These are phyloP conservation scores for Drosophila meridionalis DNA, from an alignment of 2,888 invertebrate genomes.

Conservation along the genomic window DNA sequence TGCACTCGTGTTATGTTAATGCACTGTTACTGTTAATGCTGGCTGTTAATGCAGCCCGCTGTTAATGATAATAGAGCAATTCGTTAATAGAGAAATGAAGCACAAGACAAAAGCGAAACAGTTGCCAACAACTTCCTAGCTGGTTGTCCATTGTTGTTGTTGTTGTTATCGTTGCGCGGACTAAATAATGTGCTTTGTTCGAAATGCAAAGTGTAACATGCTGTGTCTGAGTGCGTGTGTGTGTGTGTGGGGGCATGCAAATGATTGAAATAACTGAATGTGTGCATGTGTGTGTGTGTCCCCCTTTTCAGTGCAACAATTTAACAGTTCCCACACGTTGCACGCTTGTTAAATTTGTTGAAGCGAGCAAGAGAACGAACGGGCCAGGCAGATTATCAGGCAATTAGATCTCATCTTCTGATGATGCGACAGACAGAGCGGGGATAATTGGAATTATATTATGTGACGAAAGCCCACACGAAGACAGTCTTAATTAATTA, in stretches of 20 bases:
- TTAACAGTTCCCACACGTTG: conserved; percentile 71
- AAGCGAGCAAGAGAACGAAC: conserved; percentile 14
- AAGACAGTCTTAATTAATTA: conserved; percentile 45
- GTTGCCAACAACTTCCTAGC: conserved; percentile 53
- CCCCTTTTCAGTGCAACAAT: conserved; percentile 69
- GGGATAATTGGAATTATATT: conserved; percentile 57
- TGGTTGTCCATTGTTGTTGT: conserved; percentile 36
- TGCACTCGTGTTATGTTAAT: conserved; percentile 60
- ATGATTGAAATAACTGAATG: conserved; percentile 62
- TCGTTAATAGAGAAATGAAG: conserved; percentile 44
- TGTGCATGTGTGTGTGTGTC: conserved; percentile 24
- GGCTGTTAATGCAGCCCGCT: conserved; percentile 14
- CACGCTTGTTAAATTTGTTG: conserved; percentile 42
- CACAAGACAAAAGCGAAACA: conserved; percentile 49
- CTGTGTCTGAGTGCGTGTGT: conserved; percentile 10
- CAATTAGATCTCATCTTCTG: conserved; percentile 10
- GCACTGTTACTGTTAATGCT: conserved; percentile 29
- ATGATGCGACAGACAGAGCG: conserved; percentile 11
- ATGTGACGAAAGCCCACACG: conserved; percentile 12
- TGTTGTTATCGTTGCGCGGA: conserved; percentile 53
- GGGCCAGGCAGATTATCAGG: conserved; percentile 8
- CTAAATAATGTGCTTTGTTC: conserved; percentile 61
- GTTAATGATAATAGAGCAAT: conserved; percentile 43
- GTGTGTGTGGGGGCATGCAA: conserved; percentile 57
- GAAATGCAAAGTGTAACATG: conserved; percentile 40